These are phyloP conservation scores for Entomyzon cyanotis DNA, from an alignment of 2,113 vertebrate species.

Conservation along the genomic window DNA sequence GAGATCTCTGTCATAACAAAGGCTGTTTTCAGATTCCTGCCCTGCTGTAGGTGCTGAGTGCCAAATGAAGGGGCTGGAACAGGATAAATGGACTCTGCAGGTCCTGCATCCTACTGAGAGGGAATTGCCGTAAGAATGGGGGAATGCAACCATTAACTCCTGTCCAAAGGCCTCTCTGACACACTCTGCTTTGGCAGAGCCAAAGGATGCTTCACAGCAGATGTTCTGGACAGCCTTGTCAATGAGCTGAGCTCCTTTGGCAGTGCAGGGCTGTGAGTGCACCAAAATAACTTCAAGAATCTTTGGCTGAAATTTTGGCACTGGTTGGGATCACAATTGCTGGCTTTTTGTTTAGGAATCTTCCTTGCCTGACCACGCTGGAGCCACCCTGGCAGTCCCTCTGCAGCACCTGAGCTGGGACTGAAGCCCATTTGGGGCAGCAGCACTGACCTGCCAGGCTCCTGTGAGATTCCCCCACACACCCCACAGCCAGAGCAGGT, in stretches of 20 bases:
- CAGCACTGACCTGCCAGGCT: background rate
- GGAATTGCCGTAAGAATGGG: background rate
- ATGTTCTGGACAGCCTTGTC: slow-evolving; percentile 22
- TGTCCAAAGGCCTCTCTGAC: background rate
- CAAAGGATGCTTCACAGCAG: background rate
- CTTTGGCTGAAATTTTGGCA: background rate
- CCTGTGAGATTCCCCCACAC: fast-evolving
- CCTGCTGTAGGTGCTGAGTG: slow-evolving; percentile 36
- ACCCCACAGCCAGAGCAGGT: too few relatives aligned
- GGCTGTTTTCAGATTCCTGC: slow-evolving; percentile 36
- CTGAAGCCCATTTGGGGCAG: background rate
- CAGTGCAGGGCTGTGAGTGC: background rate
- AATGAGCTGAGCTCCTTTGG: background rate
- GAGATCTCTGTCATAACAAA: slow-evolving; percentile 65
- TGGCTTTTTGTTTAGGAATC: background rate
- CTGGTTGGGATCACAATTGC: background rate
- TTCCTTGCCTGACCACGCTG: background rate
- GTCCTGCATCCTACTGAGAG: background rate
- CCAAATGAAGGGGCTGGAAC: slow-evolving; percentile 53
- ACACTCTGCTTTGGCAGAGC: background rate
- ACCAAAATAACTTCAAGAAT: slow-evolving; percentile 17
- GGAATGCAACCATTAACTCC: background rate
- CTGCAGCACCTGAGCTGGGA: background rate
- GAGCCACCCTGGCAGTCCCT: background rate
- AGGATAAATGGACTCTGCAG: slow-evolving; percentile 33